Percentiles rank a stretch among this genome's conserved stretches.
Evolutionary conservation across 2,797 vertebrate species (phyloP).

Genomic region (Sebastes hopkinsi): DNA sequence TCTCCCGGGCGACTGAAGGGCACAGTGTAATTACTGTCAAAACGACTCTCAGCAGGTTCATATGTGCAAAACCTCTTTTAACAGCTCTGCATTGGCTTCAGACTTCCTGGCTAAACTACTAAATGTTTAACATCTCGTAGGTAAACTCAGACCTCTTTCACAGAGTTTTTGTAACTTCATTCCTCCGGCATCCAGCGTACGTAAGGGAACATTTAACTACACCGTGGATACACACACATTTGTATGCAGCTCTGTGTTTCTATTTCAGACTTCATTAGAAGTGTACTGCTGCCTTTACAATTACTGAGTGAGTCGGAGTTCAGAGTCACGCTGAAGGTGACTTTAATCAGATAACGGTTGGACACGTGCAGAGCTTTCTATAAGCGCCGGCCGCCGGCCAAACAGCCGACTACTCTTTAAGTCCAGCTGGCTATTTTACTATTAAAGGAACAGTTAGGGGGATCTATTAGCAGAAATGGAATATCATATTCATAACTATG

Average conservation of each 20-base stretch:
- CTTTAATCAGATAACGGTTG: constrained; percentile 20
- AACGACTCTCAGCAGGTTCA: constrained; percentile 42
- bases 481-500: too few species aligned
- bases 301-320: constrained; percentile 8
- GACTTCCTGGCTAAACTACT: constrained; percentile 5
- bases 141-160: constrained; percentile 3
- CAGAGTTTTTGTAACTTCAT: background rate
- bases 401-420: background rate
- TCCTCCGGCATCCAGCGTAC: background rate
- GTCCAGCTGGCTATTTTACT: background rate
- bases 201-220: background rate
- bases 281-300: constrained; percentile 9
- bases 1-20: constrained; percentile 27
- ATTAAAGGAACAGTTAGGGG: background rate
- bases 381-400: background rate
- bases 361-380: background rate
- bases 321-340: constrained; percentile 31
- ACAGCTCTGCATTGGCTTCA: constrained; percentile 9
- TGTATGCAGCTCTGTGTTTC: constrained; percentile 27
- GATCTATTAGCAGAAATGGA: too few species aligned
- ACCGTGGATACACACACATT: background rate
- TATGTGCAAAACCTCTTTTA: constrained; percentile 1
- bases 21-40: constrained; percentile 42
- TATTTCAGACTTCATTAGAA: constrained; percentile 26
- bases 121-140: background rate